Percentiles rank a stretch among this genome's conserved stretches.
These are phyloP conservation scores for Lypha dubia DNA, from an alignment of 2,888 invertebrate species.

Conservation along the genomic window DNA sequence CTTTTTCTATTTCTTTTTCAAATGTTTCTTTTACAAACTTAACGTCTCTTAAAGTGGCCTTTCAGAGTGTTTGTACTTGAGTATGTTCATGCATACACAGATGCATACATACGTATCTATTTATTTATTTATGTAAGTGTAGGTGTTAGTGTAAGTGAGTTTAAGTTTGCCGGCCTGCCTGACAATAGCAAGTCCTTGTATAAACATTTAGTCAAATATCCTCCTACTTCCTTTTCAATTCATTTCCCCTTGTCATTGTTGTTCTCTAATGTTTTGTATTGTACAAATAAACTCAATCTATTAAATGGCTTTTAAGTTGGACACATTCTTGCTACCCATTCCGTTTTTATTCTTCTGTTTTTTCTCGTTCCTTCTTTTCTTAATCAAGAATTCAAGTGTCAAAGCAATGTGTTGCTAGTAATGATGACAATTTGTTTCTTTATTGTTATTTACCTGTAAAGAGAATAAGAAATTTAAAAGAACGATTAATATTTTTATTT, in stretches of 20 bases:
- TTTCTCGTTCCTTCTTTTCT: not conserved
- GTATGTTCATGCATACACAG: too few relatives aligned
- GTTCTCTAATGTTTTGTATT: conserved; percentile 35
- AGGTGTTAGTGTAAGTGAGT: conserved; percentile 23
- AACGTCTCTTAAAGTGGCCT: conserved; percentile 51
- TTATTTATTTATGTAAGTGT: conserved; percentile 2
- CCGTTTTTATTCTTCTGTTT: not conserved
- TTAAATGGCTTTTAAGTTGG: conserved; percentile 67
- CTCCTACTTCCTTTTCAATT: conserved; percentile 53
- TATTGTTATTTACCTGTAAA: conserved; percentile 64
- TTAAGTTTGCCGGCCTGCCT: conserved; percentile 2
- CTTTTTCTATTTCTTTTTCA: conserved; percentile 14
- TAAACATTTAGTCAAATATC: conserved; percentile 65
- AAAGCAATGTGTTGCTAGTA: conserved; percentile 62
- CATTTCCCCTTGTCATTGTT: conserved; percentile 51
- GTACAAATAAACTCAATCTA: conserved; percentile 59
- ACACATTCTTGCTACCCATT: conserved; percentile 22
- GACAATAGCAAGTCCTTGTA: conserved; percentile 48
- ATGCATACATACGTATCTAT: not conserved
- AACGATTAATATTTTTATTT: conserved; percentile 55
- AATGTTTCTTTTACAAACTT: conserved; percentile 41
- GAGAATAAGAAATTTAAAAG: conserved; percentile 46
- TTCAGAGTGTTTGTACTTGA: conserved; percentile 32
- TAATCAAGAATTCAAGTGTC: conserved; percentile 51
- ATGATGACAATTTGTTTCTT: conserved; percentile 51